Conservation (phyloP, 2,113 vertebrate genomes). For the Sceloporus undulatus region DNA sequence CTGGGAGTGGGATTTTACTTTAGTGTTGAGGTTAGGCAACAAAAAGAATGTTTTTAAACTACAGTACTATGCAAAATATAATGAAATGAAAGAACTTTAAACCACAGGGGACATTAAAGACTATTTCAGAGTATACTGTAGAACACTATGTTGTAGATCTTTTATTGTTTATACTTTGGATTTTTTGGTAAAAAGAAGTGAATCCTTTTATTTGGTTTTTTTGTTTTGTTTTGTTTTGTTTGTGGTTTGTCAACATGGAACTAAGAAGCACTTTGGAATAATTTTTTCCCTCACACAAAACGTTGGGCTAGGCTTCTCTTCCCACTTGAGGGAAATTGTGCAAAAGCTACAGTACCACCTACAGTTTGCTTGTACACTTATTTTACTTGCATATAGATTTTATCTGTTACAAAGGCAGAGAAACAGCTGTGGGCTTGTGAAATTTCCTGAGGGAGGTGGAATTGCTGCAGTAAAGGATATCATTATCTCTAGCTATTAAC, state of each 20-base stretch:
- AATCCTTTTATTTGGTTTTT: constrained; percentile 42
- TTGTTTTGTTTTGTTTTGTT: constrained; percentile 15
- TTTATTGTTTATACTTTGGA: constrained; percentile 47
- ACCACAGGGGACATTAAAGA: constrained; percentile 43
- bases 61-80: constrained; percentile 59
- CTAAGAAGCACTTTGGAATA: constrained; percentile 27
- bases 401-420: constrained; percentile 35
- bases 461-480: not conserved
- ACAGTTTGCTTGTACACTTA: not conserved
- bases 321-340: not conserved
- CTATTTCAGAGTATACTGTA: constrained; percentile 59
- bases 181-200: constrained; percentile 43
- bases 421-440: constrained; percentile 9
- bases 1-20: constrained; percentile 60
- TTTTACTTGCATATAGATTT: not conserved
- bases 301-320: not conserved
- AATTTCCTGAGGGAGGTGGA: not conserved
- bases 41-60: constrained; percentile 70
- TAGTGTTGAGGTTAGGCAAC: constrained; percentile 60
- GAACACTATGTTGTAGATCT: constrained; percentile 57
- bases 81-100: constrained; percentile 62
- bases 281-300: not conserved
- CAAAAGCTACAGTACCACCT: constrained; percentile 20
- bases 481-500: not conserved
- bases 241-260: constrained; percentile 49